These are phyloP conservation scores for Drosophila nr. perissopoda DNA, from an alignment of 2,888 invertebrate genomes.

Conservation along the genomic window DNA sequence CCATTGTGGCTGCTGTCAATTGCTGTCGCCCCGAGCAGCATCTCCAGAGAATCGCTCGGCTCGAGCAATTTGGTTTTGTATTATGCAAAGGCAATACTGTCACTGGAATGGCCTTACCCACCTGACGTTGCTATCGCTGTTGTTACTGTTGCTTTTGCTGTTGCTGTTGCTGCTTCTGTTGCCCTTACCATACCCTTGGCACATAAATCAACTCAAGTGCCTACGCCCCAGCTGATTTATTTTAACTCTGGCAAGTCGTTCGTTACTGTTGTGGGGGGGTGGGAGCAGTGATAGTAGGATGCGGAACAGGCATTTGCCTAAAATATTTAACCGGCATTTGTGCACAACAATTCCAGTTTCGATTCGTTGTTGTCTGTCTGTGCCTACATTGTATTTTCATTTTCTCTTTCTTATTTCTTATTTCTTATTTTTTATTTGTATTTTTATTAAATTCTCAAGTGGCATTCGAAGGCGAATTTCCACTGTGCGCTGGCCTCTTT, in stretches of 20 bases:
- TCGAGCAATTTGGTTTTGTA: constrained; percentile 62
- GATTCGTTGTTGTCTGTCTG: constrained; percentile 42
- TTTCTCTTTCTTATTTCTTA: constrained; percentile 3
- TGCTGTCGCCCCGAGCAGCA: constrained; percentile 31
- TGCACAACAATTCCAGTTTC: constrained; percentile 73
- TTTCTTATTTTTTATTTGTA: constrained; percentile 19
- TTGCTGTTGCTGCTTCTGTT: constrained; percentile 13
- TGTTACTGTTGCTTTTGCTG: neutral
- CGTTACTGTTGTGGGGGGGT: constrained; percentile 10
- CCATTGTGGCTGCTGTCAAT: constrained; percentile 54
- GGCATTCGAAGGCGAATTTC: constrained; percentile 72
- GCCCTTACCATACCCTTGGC: constrained; percentile 57
- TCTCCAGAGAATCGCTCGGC: constrained; percentile 48
- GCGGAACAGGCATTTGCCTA: constrained; percentile 67
- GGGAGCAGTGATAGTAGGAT: neutral
- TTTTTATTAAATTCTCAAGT: constrained; percentile 79
- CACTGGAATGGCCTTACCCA: constrained; percentile 65
- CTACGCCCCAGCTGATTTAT: constrained; percentile 81
- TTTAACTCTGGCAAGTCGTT: constrained; percentile 60
- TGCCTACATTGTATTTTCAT: constrained; percentile 6
- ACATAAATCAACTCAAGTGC: constrained; percentile 79
- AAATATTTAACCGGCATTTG: constrained; percentile 79
- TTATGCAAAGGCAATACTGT: constrained; percentile 64
- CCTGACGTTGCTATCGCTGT: constrained; percentile 22
- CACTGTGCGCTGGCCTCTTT: constrained; percentile 30